These are phyloP conservation scores for Semicossyphus pulcher DNA, from an alignment of 2,113 vertebrate species.

Conservation along the genomic window DNA sequence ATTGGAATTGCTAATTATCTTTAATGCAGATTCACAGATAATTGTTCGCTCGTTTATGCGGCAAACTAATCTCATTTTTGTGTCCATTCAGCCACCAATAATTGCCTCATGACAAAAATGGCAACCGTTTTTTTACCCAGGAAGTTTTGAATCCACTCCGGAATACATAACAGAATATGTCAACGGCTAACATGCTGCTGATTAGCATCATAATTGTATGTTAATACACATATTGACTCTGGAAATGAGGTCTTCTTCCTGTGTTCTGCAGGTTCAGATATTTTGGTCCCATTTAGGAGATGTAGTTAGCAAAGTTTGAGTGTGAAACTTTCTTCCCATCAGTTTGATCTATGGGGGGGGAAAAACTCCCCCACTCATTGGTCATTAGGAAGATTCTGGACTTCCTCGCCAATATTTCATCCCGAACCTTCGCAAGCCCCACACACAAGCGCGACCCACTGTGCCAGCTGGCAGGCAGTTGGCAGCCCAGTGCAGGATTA, in stretches of 20 bases:
- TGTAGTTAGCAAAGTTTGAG: not conserved
- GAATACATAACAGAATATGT: slow-evolving; percentile 25
- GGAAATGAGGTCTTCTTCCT: slow-evolving; percentile 5
- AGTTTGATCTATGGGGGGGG: not conserved
- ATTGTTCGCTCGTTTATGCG: slow-evolving; percentile 65
- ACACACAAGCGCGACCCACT: slow-evolving; percentile 59
- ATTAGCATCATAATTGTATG: slow-evolving; percentile 41
- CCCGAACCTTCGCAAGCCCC: slow-evolving; percentile 55
- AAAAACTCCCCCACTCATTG: slow-evolving; percentile 13
- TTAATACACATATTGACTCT: slow-evolving; percentile 21
- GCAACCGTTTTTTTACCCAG: slow-evolving; percentile 2
- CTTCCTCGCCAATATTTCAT: slow-evolving; percentile 52
- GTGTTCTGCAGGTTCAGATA: not conserved
- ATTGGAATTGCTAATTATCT: slow-evolving; percentile 76
- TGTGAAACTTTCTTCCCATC: not conserved
- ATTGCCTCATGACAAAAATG: slow-evolving; percentile 46
- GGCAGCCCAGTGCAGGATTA: slow-evolving; percentile 80
- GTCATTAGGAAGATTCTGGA: slow-evolving; percentile 57
- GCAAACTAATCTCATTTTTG: slow-evolving; percentile 57
- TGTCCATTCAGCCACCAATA: slow-evolving; percentile 56
- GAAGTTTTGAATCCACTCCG: slow-evolving; percentile 38
- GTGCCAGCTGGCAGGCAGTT: slow-evolving; percentile 79
- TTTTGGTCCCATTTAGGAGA: not conserved
- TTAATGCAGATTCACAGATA: slow-evolving; percentile 73
- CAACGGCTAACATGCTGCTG: slow-evolving; percentile 17